These are phyloP conservation scores for Spea multiplicata DNA, from an alignment of 2,113 vertebrate species.

Conservation along the genomic window DNA sequence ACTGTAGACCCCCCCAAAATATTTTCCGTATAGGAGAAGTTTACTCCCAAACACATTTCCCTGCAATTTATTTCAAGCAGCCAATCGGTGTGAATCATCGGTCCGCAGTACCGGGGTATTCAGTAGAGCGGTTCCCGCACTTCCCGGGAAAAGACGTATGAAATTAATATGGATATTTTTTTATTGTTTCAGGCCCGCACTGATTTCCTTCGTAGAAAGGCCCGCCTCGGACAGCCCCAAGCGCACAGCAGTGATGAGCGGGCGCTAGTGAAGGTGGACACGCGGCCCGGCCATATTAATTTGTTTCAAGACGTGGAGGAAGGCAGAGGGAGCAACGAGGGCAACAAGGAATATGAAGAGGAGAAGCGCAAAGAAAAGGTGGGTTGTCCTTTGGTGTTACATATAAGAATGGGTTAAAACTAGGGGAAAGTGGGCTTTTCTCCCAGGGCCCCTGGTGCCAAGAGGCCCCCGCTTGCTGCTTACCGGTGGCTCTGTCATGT, in stretches of 20 bases:
- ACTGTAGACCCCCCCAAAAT: too few relatives aligned
- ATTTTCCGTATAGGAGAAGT: too few relatives aligned
- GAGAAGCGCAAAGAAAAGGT: constrained; percentile 84
- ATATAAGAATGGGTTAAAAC: too few relatives aligned
- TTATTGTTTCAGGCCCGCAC: constrained; percentile 74
- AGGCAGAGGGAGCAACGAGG: constrained; percentile 61
- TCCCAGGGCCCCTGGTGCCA: too few relatives aligned
- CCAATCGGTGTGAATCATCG: too few relatives aligned
- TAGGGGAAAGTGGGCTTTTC: too few relatives aligned
- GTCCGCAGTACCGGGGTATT: too few relatives aligned
- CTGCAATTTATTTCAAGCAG: too few relatives aligned
- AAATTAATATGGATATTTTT: background rate
- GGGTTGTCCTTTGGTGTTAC: background rate
- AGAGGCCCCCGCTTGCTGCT: too few relatives aligned
- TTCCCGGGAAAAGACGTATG: too few relatives aligned
- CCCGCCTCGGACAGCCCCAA: constrained; percentile 55
- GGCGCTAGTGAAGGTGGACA: constrained; percentile 25
- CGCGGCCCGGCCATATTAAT: constrained; percentile 64
- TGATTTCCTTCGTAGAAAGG: constrained; percentile 74
- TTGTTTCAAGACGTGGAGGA: constrained; percentile 76
- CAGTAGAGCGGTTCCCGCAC: too few relatives aligned
- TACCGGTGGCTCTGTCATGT: background rate
- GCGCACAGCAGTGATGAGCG: constrained; percentile 11
- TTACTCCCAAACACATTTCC: too few relatives aligned
- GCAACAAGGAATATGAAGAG: constrained; percentile 78